Evolutionary conservation across 2,888 invertebrate genomes (phyloP).

Genomic region (Alcis repandata): DNA sequence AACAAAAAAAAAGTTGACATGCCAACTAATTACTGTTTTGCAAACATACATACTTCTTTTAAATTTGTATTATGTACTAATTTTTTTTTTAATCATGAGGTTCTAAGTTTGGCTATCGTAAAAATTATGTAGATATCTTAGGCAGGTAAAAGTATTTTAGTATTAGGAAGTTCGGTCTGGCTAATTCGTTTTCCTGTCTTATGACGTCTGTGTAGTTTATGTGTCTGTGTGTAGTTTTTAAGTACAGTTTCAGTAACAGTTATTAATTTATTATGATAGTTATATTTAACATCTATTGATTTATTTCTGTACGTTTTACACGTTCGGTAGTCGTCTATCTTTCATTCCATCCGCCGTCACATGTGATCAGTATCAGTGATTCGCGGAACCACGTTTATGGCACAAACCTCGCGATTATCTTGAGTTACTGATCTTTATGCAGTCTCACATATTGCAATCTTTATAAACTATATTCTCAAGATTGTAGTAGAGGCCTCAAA

Average conservation of each 20-base stretch:
- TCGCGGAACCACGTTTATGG: slow-evolving; percentile 44
- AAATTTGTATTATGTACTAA: no score
- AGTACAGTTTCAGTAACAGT: no score
- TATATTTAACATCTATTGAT: not conserved
- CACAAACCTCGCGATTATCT: slow-evolving; percentile 39
- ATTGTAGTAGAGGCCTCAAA: no score
- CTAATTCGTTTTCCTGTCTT: not conserved
- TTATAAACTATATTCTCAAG: not conserved
- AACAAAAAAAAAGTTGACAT: no score
- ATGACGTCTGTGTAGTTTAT: no score
- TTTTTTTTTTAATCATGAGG: no score
- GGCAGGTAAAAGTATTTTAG: no score
- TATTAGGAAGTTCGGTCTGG: no score
- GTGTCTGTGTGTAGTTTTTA: not conserved
- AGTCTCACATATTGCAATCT: not conserved
- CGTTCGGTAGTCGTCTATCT: slow-evolving; percentile 16
- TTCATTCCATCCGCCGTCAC: slow-evolving; percentile 8
- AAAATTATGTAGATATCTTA: no score
- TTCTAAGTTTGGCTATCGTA: no score
- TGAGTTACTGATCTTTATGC: not conserved
- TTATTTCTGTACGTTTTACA: slow-evolving; percentile 11
- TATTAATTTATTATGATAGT: not conserved
- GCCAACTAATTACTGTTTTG: no score
- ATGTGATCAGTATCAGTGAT: slow-evolving; percentile 42
- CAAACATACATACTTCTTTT: no score